Evolutionary conservation across 2,797 vertebrate genomes (phyloP), one percentile per base, ranked within the genome.

Genomic region (Perodicticus potto): DNA sequence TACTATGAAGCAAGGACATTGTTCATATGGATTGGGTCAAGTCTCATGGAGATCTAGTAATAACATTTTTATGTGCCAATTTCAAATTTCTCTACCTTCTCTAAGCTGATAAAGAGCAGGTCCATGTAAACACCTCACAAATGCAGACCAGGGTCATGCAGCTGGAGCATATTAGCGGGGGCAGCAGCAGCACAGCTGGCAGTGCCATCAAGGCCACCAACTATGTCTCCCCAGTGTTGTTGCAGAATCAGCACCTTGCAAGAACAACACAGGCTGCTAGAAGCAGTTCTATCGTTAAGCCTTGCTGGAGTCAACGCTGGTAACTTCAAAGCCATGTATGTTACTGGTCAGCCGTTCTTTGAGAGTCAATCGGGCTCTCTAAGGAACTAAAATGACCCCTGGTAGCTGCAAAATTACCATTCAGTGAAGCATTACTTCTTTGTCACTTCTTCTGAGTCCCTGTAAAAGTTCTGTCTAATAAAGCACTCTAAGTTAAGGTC

Each of bases 181-280:
- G 23, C 4, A 63, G 27, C 34, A 34, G 72, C 34, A 45, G 40
- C 13, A 43, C 2, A 6, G 34, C 10, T 2, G 8, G 32, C 5
- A 20, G n/a, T 7, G 12, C 37, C 19, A 2, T 40, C 43, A 53
- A 11, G 7, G 59, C 17, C 27, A 27, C 29, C 0, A 0, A 19
- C 12, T 12, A 4, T 5, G 2, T 9, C 1, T 43, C 25, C 11
- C 69, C 4, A 25, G n/a, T 2, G 5, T 16, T 3, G 2, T 1
- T 25, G 4, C 0, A 37, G 80, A 86, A 67, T 13, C 57, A 20
- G 6, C 3, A 1, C 25, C 12, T 10, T 43, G 32, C 55, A n/a
- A 19, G 37, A 84, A 45, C 84, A 45, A 7, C 1, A 3, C 45
- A 22, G 5, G 8, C 8, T 34, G 43, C 4, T 22, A 69, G 55